Evolutionary conservation across 2,888 invertebrate genomes (phyloP).

Genomic region (Caenorhabditis drosophilae): DNA sequence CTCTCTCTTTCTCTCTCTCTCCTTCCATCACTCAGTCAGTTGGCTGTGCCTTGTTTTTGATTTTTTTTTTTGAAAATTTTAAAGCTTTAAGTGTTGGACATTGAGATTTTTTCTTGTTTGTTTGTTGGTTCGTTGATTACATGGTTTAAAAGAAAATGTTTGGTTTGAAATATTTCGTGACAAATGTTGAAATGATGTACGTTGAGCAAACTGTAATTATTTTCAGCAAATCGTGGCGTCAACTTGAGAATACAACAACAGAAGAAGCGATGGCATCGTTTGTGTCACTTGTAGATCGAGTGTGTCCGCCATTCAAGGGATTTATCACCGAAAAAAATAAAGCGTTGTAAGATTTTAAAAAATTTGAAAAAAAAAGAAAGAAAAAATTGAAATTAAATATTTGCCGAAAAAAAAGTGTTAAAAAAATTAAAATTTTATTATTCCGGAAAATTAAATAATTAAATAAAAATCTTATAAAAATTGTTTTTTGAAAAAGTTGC

Average conservation of each 20-base stretch:
- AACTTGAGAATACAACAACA: constrained; percentile 83
- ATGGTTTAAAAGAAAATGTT: neutral
- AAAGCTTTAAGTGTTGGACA: neutral
- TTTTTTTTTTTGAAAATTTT: neutral
- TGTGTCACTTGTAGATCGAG: constrained; percentile 81
- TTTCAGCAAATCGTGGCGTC: constrained; percentile 85
- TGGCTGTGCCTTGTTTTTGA: neutral
- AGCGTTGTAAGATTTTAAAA: constrained; percentile 25
- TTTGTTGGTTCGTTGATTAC: neutral
- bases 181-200: too few relatives aligned
- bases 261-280: constrained; percentile 91
- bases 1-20: too few relatives aligned
- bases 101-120: neutral
- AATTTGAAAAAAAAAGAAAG: neutral
- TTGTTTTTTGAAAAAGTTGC: constrained; percentile 4
- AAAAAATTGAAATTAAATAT: neutral
- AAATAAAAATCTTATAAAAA: too few relatives aligned
- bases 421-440: neutral
- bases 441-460: neutral
- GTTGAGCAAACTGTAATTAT: too few relatives aligned
- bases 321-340: constrained; percentile 43
- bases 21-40: too few relatives aligned
- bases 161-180: neutral
- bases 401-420: neutral
- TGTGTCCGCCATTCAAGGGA: constrained; percentile 80